Base-by-base conservation (phyloP, 2,888 invertebrate genomes). In the Nephrocerus scutellatus region DNA sequence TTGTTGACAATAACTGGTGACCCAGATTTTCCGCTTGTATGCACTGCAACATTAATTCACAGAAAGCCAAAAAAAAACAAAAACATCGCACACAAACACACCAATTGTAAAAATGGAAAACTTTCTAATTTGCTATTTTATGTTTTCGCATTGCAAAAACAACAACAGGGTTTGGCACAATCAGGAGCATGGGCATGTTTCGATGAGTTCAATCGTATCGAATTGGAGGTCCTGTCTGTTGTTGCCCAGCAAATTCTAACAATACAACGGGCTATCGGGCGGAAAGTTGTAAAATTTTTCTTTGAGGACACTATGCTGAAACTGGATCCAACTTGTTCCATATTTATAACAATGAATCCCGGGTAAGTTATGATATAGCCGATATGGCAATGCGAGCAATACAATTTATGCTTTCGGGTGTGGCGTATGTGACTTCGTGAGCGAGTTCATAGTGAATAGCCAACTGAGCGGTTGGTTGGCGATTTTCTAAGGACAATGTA, bases 311-410 rank as follows among this genome's bases (percentile, higher is more conserved):
- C 90, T 1, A 88, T 91, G 70, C 76, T 93, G 46, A 81, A 79
- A 54, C 73, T 93, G 49, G 86, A 92, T 72, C 86, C 88, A 1
- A 84, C 88, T 15, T 93, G 92, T 62, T 81, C 82, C 32, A 82
- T 87, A 44, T 91, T 92, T 63, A 91, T 93, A 54, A 93, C 93
- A 14, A 92, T 92, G 91, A 92, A 91, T 71, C 90, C 90, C 42
- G 89, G 90, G 75, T 84, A 68, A 71, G 69, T 59, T 44, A 23
- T 25, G 26, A 15, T 20, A 23, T 12, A 13, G 28, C 10, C 4
- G 23, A 29, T 23, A 15, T 18, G n/a, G 9, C 22, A 26, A 12
- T 23, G 20, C 12, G 12, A 16, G 6, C 2, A 10, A 10, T 19
- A 10, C 20, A 20, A 30, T 36, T 40, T 29, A 33, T n/a, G 25